Evolutionary conservation across 2,113 vertebrate species (phyloP).

Genomic region (Axis porcinus): DNA sequence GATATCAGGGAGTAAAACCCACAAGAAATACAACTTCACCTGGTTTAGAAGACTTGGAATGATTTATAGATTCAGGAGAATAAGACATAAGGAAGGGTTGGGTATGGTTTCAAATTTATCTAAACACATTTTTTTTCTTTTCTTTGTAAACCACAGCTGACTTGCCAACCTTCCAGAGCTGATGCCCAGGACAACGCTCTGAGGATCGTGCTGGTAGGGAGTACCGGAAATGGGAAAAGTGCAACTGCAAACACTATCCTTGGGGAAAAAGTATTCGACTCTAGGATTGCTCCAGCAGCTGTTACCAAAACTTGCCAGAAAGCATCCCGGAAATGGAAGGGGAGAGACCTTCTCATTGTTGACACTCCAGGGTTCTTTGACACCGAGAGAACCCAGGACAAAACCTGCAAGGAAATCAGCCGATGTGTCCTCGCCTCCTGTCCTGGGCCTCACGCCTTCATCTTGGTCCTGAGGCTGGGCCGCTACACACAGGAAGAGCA

Average conservation of each 20-base stretch:
- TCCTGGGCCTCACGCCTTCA: neutral
- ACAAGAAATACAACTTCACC: neutral
- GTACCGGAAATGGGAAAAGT: neutral
- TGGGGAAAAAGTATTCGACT: too few relatives aligned
- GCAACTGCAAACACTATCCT: too few relatives aligned
- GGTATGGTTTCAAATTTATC: too few relatives aligned
- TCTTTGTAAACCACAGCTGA: neutral
- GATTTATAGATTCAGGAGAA: neutral
- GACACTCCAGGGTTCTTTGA: neutral
- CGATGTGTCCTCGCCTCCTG: neutral
- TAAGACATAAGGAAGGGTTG: too few relatives aligned
- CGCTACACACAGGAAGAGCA: neutral
- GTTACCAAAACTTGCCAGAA: too few relatives aligned
- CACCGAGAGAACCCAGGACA: neutral
- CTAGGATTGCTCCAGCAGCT: too few relatives aligned
- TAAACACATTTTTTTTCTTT: neutral
- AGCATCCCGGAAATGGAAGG: neutral
- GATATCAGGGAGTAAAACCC: neutral
- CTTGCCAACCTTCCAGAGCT: neutral
- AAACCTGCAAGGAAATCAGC: neutral
- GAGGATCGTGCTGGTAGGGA: slow-evolving; percentile 43
- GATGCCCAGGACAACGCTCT: rapidly evolving
- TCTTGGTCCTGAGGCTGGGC: neutral
- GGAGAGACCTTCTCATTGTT: neutral
- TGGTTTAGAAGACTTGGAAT: neutral